Evolutionary conservation across 1,140 invertebrate genomes (phyloP), one percentile per base, ranked within the genome.

Genomic region (Musca vetustissima): DNA sequence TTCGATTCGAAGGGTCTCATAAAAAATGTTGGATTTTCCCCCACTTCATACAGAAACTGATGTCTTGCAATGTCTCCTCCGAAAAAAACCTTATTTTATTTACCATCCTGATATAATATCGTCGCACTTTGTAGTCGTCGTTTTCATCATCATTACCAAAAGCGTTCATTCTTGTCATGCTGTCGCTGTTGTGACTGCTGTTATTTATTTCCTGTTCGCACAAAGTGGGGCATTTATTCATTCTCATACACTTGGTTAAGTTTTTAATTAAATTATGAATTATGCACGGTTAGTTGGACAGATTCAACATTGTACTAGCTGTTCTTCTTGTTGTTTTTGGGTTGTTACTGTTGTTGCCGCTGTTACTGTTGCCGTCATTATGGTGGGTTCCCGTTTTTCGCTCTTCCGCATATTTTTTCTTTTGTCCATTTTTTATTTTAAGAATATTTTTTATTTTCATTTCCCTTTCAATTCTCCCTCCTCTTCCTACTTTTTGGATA

Each of bases 241-340:
- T 67, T 67, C 50, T 57, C 68, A 50, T 69, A 74, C 70, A 72
- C 71, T 74, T 74, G 71, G 73, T 71, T 75, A 72, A 71, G 72
- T 75, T 75, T 73, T 75, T 75, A 75, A 75, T 75, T 75, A 75
- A 75, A 75, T 75, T 75, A 75, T 75, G 74, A 75, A 75, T 75
- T 75, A 75, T 75, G 74, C 74, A 75, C 74, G 74, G 72, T 75
- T 74, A 75, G 73, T 75, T 75, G 74, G 74, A 72, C 74, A 74
- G 73, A 75, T 73, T 71, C 36, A 43, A 43, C 36, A 43, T 43
- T 68, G 53, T 64, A 65, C 36, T 66, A 57, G 50, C 57, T 65
- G 19, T 57, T 65, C 36, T 66, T 50, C 17, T 17, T 48, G n/a
- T 48, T 59, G 21, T 13, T 11, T n/a, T n/a, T n/a, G n/a, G n/a